Evolutionary conservation across 2,113 vertebrate genomes (phyloP), one percentile per base, ranked within the genome.

Genomic region (Suncus etruscus): DNA sequence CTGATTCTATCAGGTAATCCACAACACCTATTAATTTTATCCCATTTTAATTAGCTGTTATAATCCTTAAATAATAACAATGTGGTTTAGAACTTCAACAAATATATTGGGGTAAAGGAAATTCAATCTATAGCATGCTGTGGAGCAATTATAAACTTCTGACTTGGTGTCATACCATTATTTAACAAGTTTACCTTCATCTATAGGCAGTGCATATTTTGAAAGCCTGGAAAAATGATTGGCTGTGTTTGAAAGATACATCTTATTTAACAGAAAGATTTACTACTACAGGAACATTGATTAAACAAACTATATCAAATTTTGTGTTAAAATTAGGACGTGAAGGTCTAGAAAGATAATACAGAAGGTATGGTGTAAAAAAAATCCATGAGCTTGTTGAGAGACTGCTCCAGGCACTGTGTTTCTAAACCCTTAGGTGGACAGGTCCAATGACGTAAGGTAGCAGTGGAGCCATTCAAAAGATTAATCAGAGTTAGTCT

Each of bases 121-220:
- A 70, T 45, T 70, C 15, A 63, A 32, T 32, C 45, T 15, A 27
- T 18, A 80, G 25, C 1, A 50, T 48, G 29, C 66, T 29, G 14
- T 75, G 25, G 87, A 89, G 32, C 47, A 70, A 78, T 6, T 4
- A 47, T 39, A 31, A 61, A 48, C 61, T 18, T 68, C 48, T 27
- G 10, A 72, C 1, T 1, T 39, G 4, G 6, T 61, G 15, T 16
- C 22, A 22, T 0, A 39, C 2, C 1, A 29, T 20, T 4, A 66
- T 4, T n/a, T 75, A 50, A 9, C 29, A n/a, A 54, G 20, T 87
- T 87, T 39, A 39, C 39, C 39, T 39, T 39, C 39, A 39, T 39
- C 39, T 66, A 32, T 8, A 27, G 11, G 2, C 7, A 66, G n/a
- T 18, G 7, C 3, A 89, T 61, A 90, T 78, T 18, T 4, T 31